A percentile compares a stretch with the other conserved stretches of the same genome.
Conservation (phyloP, 2,797 vertebrate genomes). For the Varecia variegata region DNA sequence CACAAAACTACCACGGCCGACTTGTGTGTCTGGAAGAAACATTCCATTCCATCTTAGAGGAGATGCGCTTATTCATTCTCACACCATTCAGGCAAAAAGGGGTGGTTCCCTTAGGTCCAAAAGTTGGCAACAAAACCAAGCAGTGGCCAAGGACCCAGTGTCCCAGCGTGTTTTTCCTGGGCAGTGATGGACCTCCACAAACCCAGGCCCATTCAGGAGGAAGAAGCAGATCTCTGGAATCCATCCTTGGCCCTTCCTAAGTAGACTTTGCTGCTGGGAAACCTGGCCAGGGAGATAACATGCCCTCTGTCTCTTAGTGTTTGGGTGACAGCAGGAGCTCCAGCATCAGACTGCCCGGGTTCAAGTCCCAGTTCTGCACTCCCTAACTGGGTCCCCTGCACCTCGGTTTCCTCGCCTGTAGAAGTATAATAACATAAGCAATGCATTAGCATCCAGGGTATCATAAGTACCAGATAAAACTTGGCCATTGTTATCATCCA, state of each 20-base stretch:
- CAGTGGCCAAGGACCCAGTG: not conserved
- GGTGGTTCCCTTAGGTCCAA: not conserved
- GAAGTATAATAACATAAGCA: not conserved
- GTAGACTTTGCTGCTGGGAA: not conserved
- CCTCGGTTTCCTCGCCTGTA: not conserved
- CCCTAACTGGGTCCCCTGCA: not conserved
- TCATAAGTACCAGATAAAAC: not conserved
- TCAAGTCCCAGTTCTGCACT: not conserved
- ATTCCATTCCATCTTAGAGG: not conserved
- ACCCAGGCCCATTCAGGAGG: not conserved
- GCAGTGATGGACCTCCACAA: not conserved
- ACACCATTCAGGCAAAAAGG: not conserved
- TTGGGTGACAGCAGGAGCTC: not conserved
- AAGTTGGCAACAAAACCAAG: not conserved
- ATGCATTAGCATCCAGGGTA: not conserved
- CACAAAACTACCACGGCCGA: not conserved
- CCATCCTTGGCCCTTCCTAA: not conserved
- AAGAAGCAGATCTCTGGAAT: not conserved
- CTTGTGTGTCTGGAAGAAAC: not conserved
- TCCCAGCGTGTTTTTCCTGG: not conserved
- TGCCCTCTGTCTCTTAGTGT: not conserved
- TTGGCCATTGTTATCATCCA: not conserved
- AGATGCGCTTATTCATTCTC: not conserved
- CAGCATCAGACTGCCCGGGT: not conserved
- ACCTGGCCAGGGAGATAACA: not conserved